Base-by-base conservation (phyloP, 2,888 invertebrate genomes). In the Drosophila differens region DNA sequence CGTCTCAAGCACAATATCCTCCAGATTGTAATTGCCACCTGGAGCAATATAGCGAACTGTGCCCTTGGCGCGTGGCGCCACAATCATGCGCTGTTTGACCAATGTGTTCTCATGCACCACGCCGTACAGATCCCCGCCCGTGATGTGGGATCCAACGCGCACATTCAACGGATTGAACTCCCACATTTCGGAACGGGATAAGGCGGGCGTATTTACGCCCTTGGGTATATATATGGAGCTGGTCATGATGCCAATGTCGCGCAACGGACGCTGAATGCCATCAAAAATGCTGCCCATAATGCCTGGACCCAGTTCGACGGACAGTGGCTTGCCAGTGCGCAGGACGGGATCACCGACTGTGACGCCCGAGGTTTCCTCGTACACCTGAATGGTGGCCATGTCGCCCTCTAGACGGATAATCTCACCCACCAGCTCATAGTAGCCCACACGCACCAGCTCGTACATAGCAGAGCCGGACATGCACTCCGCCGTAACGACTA, bases 381-480 rank as follows among this genome's bases (percentile, higher is more conserved):
- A 98, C 78, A 98, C 99, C 95, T 99, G 99, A 93, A 99, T 99
- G 81, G 99, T 99, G 71, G 99, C 99, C 97, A 98, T 97, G 94
- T 99, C 99, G 64, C 99, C 99, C 94, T 99, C 99, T 73, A 99
- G 95, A 93, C 99, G 97, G 94, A 99, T 99, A 94, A 99, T 99
- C 95, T 99, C 99, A 74, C 99, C 99, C 12, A 99, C 99, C 90
- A 99, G 95, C 94, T 99, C 98, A 85, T 96, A 96, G 94, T 99
- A 99, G 0, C 99, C 99, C 37, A 99, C 99, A 83, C 99, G 96
- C 74, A 99, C 99, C 94, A 99, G 93, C 94, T 99, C 99, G 96
- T 99, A 99, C 99, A 99, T 99, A 95, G 99, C 99, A 16, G 99
- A 97, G 67, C 99, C 99, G 67, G 98, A 96, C 99, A 99, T 99